phyloP scores from a whole-genome alignment of 2,888 invertebrate genomes.

The Drosophila stalkeri region DNA sequence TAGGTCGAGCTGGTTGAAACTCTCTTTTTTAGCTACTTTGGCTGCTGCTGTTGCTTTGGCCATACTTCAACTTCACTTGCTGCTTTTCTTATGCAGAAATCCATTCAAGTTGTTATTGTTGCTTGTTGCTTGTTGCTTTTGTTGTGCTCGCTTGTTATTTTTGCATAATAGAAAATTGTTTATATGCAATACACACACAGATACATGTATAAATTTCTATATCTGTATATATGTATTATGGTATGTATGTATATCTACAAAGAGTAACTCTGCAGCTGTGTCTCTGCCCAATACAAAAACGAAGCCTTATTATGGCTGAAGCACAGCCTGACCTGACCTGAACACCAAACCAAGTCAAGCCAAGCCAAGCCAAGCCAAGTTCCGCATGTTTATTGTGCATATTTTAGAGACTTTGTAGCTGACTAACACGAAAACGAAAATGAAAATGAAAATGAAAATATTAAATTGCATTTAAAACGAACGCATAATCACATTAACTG shows the following conservation, averaged over 20 bases:
- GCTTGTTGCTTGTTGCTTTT: constrained; percentile 46
- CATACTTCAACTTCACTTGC: constrained; percentile 69
- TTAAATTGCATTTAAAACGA: constrained; percentile 50
- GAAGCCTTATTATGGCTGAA: constrained; percentile 68
- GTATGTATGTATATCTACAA: constrained; percentile 26
- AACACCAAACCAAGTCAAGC: not conserved
- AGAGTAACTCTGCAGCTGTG: constrained; percentile 4
- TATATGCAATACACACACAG: constrained; percentile 43
- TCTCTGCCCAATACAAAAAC: constrained; percentile 38
- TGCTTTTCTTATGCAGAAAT: constrained; percentile 74
- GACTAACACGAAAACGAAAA: not conserved
- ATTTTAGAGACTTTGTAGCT: constrained; percentile 32
- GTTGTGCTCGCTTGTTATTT: constrained; percentile 70
- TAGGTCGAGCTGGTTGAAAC: constrained; percentile 3
- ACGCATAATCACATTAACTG: constrained; percentile 72
- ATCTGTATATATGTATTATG: not conserved
- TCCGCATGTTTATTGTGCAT: constrained; percentile 57
- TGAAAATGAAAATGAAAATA: constrained; percentile 7
- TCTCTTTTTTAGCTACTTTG: constrained; percentile 18
- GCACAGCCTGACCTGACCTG: constrained; percentile 27
- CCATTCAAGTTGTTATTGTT: constrained; percentile 46
- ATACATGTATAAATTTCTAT: constrained; percentile 6
- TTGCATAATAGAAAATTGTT: constrained; percentile 79
- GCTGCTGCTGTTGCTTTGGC: constrained; percentile 28
- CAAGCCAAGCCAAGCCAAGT: not conserved